A percentile compares a stretch with the other conserved stretches of the same genome.
Conservation (phyloP, 2,888 invertebrate genomes). For the Leptinotarsa haldemani region DNA sequence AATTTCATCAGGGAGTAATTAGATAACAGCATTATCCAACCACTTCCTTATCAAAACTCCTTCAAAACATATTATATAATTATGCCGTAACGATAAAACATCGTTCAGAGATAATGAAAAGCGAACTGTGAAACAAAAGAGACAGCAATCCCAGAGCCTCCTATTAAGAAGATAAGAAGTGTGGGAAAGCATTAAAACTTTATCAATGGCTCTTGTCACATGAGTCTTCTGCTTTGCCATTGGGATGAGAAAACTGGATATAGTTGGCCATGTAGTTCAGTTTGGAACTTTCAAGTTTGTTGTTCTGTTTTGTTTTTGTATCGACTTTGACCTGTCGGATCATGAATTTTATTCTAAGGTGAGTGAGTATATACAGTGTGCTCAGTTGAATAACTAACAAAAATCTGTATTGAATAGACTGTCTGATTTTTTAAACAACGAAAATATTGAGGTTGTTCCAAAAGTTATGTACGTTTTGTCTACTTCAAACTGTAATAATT, state of each 20-base stretch:
- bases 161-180: constrained; percentile 51
- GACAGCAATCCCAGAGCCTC: constrained; percentile 47
- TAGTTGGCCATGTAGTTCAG: constrained; percentile 12
- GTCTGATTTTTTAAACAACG: no score
- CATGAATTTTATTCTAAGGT: background rate
- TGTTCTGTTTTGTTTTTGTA: background rate
- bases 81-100: constrained; percentile 18
- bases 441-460: no score
- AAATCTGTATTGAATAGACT: no score
- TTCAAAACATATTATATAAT: constrained; percentile 24
- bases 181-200: constrained; percentile 48
- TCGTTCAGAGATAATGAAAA: constrained; percentile 32
- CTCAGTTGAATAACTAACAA: no score
- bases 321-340: background rate
- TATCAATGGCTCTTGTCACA: constrained; percentile 36
- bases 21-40: constrained; percentile 13
- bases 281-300: background rate
- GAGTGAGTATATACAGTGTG: background rate
- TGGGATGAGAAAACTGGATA: constrained; percentile 16
- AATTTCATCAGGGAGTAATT: constrained; percentile 3
- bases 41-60: constrained; percentile 24
- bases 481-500: no score
- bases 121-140: constrained; percentile 48
- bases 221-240: constrained; percentile 24
- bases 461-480: no score